Evolutionary conservation across 2,888 invertebrate genomes (phyloP), one percentile per base, ranked within the genome.

Genomic region (Pristionchus entomophagus): DNA sequence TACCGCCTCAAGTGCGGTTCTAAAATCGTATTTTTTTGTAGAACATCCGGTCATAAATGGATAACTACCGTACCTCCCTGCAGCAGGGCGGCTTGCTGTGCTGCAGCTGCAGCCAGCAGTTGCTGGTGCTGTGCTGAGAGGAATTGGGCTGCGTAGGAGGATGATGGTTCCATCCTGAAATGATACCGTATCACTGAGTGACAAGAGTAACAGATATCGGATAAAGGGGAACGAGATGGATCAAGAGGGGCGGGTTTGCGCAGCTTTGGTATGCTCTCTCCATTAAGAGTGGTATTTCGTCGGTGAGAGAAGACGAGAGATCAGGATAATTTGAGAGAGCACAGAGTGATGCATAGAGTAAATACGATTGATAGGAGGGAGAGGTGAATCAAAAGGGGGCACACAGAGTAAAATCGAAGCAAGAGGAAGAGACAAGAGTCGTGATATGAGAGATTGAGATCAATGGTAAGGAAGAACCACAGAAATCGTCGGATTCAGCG

Each of bases 121-220:
- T 82, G 59, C 19, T 56, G 59, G 12, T 82, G 82, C 38, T 56
- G 59, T 3, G 32, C 49, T 8, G 53, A n/a, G 78, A 22, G 32
- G 22, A 26, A 29, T 35, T 49, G 53, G 29, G 78, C 35, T 2
- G 78, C 49, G 53, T 51, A 80, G 32, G 78, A 80, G 35, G 26
- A 26, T 29, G 78, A 80, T 29, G 78, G 78, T 32, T 80, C 78
- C 78, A 80, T 80, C 26, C 73, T 73, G 73, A 14, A 14, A 41
- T 1, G n/a, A 38, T 0, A 45, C 14, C 29, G 5, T 51, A 32
- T 80, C 78, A n/a, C n/a, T n/a, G n/a, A n/a, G 35, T 51, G 87
- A 87, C 65, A 86, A 86, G 41, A 88, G 84, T 84, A 86, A 86
- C 81, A 86, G 87, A 87, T n/a, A 73, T 17, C 29, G 62, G 32